A percentile compares a stretch with the other conserved stretches of the same genome.
Evolutionary conservation across 2,888 invertebrate genomes (phyloP).

Genomic region (Alloplasta piceator): DNA sequence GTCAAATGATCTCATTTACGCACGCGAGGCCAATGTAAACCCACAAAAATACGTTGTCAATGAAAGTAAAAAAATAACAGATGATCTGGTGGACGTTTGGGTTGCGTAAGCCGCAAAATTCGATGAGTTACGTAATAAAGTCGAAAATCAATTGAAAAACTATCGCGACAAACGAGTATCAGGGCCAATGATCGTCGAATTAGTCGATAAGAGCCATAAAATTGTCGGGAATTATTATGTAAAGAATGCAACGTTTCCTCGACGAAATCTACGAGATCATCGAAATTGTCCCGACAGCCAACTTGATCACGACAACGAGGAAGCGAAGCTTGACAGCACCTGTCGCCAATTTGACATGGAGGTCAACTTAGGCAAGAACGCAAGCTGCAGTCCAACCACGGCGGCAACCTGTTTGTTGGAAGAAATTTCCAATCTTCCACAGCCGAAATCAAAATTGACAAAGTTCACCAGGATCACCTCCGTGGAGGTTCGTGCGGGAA

Average conservation of each 20-base stretch:
- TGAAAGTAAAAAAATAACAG: neutral
- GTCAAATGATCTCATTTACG: no score
- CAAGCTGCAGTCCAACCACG: no score
- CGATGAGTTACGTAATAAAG: constrained; percentile 50
- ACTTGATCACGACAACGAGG: neutral
- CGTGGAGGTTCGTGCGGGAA: no score
- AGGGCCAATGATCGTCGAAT: constrained; percentile 21
- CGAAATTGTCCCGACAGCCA: neutral
- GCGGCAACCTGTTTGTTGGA: no score
- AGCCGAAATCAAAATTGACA: no score
- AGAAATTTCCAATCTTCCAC: no score
- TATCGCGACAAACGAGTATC: constrained; percentile 26
- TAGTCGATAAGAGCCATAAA: constrained; percentile 40
- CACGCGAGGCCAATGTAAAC: constrained; percentile 41
- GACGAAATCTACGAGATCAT: neutral
- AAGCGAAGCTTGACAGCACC: neutral
- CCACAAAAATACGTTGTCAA: neutral
- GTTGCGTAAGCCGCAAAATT: constrained; percentile 44
- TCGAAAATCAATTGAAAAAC: constrained; percentile 34
- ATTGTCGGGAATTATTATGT: constrained; percentile 47
- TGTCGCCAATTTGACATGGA: no score
- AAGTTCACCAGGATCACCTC: no score
- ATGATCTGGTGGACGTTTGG: constrained; percentile 24
- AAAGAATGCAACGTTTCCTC: neutral
- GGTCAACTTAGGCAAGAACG: no score